Evolutionary conservation across 2,113 vertebrate species (phyloP).

Genomic region (Mionectes macconnelli): DNA sequence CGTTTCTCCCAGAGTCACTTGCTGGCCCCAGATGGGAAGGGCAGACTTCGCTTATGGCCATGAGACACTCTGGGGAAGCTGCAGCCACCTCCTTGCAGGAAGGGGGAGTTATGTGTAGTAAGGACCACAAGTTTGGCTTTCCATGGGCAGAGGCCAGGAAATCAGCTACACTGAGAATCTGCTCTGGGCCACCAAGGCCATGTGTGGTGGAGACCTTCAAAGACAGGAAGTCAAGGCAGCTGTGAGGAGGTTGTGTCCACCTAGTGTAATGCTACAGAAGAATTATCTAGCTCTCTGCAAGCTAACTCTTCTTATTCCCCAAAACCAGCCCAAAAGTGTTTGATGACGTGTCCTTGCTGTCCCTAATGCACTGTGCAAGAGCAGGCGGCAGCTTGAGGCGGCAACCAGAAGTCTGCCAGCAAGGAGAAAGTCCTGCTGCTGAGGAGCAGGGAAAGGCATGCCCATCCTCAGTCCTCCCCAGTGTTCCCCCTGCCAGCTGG

Average conservation of each 20-base stretch:
- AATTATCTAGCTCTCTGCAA: neutral
- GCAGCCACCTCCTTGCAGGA: neutral
- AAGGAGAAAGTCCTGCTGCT: neutral
- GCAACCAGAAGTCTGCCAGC: neutral
- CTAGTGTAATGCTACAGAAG: neutral
- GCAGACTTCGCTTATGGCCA: neutral
- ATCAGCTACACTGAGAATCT: neutral
- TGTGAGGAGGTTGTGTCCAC: accelerated
- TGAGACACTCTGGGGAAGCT: neutral
- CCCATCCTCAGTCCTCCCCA: neutral
- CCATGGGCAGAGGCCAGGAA: neutral
- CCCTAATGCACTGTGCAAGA: neutral
- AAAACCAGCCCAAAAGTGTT: neutral
- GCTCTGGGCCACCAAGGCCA: neutral
- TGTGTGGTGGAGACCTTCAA: neutral
- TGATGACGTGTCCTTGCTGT: neutral
- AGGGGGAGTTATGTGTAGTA: neutral
- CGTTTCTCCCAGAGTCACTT: neutral
- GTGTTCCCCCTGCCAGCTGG: accelerated
- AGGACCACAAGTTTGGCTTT: neutral
- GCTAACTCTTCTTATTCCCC: neutral
- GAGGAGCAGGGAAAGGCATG: neutral
- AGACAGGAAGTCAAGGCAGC: neutral
- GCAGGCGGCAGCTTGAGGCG: neutral
- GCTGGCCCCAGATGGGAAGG: neutral